A percentile compares a stretch with the other conserved stretches of the same genome.
These are phyloP conservation scores for Zaprionus taronus DNA, from an alignment of 1,140 invertebrate genomes.

Conservation along the genomic window DNA sequence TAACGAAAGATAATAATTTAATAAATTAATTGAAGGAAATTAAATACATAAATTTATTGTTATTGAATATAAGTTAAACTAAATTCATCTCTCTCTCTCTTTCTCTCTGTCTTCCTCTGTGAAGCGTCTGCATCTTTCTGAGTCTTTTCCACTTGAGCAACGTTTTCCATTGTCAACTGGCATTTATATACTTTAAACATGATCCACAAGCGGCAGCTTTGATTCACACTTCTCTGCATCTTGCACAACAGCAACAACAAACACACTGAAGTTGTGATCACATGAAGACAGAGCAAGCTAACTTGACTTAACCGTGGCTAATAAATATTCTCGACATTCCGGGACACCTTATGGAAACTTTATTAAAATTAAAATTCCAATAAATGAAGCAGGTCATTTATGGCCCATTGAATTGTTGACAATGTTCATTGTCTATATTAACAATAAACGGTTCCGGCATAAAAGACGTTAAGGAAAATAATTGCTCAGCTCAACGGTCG, in stretches of 20 bases:
- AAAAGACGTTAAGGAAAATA: neutral
- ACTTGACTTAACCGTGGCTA: slow-evolving; percentile 20
- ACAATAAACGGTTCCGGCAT: slow-evolving; percentile 41
- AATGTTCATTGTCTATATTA: slow-evolving; percentile 21
- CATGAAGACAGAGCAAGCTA: slow-evolving; percentile 12
- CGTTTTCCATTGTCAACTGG: slow-evolving; percentile 20
- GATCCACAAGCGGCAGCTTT: slow-evolving; percentile 29
- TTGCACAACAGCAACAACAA: slow-evolving; percentile 21
- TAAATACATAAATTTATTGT: too few relatives aligned
- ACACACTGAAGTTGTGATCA: slow-evolving; percentile 13
- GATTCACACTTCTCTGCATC: slow-evolving; percentile 29
- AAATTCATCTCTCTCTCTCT: neutral
- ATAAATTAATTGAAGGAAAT: too few relatives aligned
- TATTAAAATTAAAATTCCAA: slow-evolving; percentile 21
- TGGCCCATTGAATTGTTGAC: slow-evolving; percentile 38
- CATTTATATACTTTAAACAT: slow-evolving; percentile 9
- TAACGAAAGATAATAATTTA: too few relatives aligned
- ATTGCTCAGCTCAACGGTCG: slow-evolving; percentile 31
- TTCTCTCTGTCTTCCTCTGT: neutral
- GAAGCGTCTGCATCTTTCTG: too few relatives aligned
- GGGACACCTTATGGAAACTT: neutral
- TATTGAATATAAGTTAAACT: too few relatives aligned
- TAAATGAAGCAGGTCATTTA: slow-evolving; percentile 23
- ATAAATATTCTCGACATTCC: slow-evolving; percentile 5
- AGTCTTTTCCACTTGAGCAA: slow-evolving; percentile 11